phyloP scores from a whole-genome alignment of 2,113 vertebrate species.

The Sceloporus tristichus region DNA sequence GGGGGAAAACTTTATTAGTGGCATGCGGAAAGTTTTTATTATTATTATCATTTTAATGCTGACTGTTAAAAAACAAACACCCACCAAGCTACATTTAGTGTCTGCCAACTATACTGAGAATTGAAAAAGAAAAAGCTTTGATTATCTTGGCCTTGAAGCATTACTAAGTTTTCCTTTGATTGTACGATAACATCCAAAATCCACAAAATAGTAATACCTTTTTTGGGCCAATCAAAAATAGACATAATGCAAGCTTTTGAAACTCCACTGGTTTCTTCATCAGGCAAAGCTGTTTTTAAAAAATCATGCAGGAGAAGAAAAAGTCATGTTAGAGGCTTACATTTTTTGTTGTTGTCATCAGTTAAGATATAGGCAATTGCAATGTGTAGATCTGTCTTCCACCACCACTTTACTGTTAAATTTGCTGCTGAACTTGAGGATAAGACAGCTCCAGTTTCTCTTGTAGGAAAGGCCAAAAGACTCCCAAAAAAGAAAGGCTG shows the following conservation, averaged over 20 bases:
- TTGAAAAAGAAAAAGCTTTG: conserved; percentile 32
- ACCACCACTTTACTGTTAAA: background rate
- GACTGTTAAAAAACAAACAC: conserved; percentile 46
- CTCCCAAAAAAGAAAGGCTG: background rate
- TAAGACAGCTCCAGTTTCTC: background rate
- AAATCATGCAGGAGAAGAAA: no score
- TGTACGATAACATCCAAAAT: no score
- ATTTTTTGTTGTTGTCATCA: no score
- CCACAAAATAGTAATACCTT: no score
- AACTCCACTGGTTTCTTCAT: no score
- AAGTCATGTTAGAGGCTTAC: no score
- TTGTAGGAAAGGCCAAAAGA: background rate
- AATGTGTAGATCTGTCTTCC: no score
- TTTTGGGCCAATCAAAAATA: no score
- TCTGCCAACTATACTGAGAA: conserved; percentile 37
- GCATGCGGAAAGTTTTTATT: conserved; percentile 14
- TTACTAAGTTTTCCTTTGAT: no score
- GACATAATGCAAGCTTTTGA: no score
- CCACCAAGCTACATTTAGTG: conserved; percentile 23
- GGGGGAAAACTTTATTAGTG: conserved; percentile 64
- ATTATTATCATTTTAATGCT: conserved; percentile 44
- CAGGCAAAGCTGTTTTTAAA: no score
- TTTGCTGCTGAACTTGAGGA: background rate
- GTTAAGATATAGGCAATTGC: no score
- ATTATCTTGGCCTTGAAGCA: background rate